These are phyloP conservation scores for Pao palembangensis DNA, from an alignment of 2,113 vertebrate species.

Conservation along the genomic window DNA sequence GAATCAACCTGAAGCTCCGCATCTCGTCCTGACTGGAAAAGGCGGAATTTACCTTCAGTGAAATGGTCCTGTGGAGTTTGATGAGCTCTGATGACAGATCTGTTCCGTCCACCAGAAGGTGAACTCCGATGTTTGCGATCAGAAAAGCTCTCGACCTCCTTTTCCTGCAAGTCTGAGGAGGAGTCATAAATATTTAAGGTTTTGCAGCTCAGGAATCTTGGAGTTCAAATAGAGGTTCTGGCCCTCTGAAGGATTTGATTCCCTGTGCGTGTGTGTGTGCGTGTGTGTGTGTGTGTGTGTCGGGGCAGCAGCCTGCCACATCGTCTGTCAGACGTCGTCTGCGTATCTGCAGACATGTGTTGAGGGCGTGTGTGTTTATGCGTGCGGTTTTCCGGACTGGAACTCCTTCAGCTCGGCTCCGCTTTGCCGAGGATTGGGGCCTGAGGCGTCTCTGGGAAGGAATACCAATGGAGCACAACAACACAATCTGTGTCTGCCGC, in stretches of 20 bases:
- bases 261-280: background rate
- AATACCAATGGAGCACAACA: slow-evolving; percentile 46
- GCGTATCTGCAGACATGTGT: slow-evolving; percentile 31
- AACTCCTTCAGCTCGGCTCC: slow-evolving; percentile 25
- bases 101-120: slow-evolving; percentile 9
- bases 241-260: slow-evolving; percentile 17
- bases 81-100: background rate
- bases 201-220: slow-evolving; percentile 33
- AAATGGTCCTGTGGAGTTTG: no score
- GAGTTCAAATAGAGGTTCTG: slow-evolving; percentile 28
- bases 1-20: no score
- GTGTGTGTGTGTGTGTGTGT: background rate
- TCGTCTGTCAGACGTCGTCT: slow-evolving; percentile 41
- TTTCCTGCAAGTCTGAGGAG: background rate
- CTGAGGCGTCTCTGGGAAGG: slow-evolving; percentile 25
- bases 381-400: slow-evolving; percentile 6
- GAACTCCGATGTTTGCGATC: slow-evolving; percentile 10
- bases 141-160: background rate
- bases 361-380: slow-evolving; percentile 27
- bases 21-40: no score
- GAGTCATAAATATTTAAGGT: slow-evolving; percentile 47
- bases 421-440: slow-evolving; percentile 22
- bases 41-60: no score
- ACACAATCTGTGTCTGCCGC: slow-evolving; percentile 13
- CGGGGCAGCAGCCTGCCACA: slow-evolving; percentile 21